Evolutionary conservation across 1,140 invertebrate genomes (phyloP).

Genomic region (Alviniconcha marisindica): DNA sequence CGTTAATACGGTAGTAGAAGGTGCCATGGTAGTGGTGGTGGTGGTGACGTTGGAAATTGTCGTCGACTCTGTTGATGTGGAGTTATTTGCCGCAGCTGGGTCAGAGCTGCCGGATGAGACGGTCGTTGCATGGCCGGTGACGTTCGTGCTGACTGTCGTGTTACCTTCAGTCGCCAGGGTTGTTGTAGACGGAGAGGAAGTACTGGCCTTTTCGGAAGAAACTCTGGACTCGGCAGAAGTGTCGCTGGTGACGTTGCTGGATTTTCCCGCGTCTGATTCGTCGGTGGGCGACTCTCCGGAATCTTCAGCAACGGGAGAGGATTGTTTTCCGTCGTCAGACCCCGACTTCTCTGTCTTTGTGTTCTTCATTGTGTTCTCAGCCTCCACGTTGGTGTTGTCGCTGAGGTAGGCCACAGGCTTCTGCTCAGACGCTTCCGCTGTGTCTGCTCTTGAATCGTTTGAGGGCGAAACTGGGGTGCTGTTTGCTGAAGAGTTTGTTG

Average conservation of each 20-base stretch:
- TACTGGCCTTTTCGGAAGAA: neutral
- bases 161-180: neutral
- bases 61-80: neutral
- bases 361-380: neutral
- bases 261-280: too few species aligned
- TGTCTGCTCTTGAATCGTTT: neutral
- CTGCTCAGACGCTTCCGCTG: neutral
- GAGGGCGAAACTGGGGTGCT: neutral
- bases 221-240: too few species aligned
- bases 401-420: neutral
- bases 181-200: too few species aligned
- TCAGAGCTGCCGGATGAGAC: neutral
- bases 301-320: too few species aligned
- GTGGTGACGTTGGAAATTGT: neutral
- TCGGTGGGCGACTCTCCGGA: too few species aligned
- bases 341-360: too few species aligned
- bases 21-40: neutral
- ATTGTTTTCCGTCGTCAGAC: too few species aligned
- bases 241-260: too few species aligned
- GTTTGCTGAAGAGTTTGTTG: too few species aligned
- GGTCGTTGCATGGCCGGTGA: neutral
- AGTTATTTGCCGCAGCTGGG: neutral
- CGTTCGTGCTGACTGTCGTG: neutral
- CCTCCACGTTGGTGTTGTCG: neutral
- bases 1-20: neutral